A percentile compares a stretch with the other conserved stretches of the same genome.
Conservation (phyloP, 1,140 invertebrate species). For the Hyles vespertilio region DNA sequence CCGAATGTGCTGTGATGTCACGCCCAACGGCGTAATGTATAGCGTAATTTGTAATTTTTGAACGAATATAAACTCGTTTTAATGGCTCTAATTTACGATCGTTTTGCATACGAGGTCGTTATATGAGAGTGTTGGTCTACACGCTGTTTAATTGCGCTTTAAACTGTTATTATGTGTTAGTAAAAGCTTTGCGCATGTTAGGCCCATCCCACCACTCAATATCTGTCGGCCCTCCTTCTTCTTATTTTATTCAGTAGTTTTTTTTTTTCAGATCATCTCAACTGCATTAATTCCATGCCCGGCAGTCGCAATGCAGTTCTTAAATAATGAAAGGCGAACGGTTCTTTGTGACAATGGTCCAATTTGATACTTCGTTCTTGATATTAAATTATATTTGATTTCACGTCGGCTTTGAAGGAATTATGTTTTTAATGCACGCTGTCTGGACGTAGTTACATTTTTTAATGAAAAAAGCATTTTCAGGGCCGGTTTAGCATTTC, state of each 20-base stretch:
- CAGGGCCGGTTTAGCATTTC: too few species aligned
- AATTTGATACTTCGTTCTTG: conserved; percentile 16
- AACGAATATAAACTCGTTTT: conserved; percentile 66
- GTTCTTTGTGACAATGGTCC: too few species aligned
- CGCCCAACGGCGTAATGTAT: conserved; percentile 73
- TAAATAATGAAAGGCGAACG: too few species aligned
- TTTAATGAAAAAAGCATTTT: too few species aligned
- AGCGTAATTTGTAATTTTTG: conserved; percentile 66
- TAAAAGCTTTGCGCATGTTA: conserved; percentile 70
- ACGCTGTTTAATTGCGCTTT: conserved; percentile 49
- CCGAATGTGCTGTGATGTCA: conserved; percentile 73
- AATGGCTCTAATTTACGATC: conserved; percentile 66
- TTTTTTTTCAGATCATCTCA: conserved; percentile 55
- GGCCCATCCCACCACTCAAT: conserved; percentile 73
- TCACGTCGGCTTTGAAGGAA: too few species aligned
- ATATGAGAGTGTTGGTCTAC: conserved; percentile 51
- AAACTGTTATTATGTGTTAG: conserved; percentile 40
- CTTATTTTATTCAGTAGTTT: conserved; percentile 69
- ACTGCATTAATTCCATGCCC: conserved; percentile 57
- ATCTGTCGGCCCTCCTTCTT: conserved; percentile 74
- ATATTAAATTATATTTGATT: too few species aligned
- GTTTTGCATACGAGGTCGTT: conserved; percentile 54
- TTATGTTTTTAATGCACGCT: too few species aligned
- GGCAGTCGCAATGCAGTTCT: conserved; percentile 65
- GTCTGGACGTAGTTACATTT: too few species aligned